Percentiles rank a stretch among this genome's conserved stretches.
Conservation (phyloP, 2,113 vertebrate species). For the Triplophysa rosa region DNA sequence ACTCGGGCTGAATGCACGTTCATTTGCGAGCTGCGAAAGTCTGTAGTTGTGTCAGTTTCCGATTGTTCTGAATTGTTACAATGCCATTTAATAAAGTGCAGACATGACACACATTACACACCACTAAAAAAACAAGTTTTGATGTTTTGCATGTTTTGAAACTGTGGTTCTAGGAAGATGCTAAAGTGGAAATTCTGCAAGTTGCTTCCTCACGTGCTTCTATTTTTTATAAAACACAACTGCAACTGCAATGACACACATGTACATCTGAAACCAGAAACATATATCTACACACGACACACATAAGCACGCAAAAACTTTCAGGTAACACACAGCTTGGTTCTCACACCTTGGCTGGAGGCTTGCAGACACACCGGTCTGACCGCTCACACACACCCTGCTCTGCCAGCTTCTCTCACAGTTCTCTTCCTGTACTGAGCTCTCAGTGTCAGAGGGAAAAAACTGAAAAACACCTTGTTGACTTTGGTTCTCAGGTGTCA, state of each 20-base stretch:
- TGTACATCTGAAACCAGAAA: constrained; percentile 23
- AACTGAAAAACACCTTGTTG: constrained; percentile 42
- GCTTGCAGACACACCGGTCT: constrained; percentile 74
- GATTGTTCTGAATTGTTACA: too few relatives aligned
- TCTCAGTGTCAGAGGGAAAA: constrained; percentile 36
- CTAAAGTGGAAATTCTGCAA: constrained; percentile 12
- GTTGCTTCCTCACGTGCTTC: background rate
- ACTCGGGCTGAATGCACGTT: constrained; percentile 14
- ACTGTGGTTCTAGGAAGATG: background rate
- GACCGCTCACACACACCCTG: constrained; percentile 64
- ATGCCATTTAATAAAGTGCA: too few relatives aligned
- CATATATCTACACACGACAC: constrained; percentile 27
- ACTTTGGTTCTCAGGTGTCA: constrained; percentile 47
- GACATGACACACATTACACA: too few relatives aligned
- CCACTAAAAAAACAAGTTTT: too few relatives aligned
- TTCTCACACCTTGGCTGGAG: constrained; percentile 64
- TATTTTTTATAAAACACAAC: background rate
- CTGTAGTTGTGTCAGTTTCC: too few relatives aligned
- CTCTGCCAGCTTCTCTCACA: constrained; percentile 61
- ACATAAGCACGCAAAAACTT: constrained; percentile 29
- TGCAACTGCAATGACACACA: constrained; percentile 6
- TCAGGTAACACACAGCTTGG: constrained; percentile 44
- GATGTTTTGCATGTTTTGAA: background rate
- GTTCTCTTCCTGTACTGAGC: constrained; percentile 40
- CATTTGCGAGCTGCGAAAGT: constrained; percentile 21